These are phyloP conservation scores for Venustoraphidia nigricollis DNA, from an alignment of 2,888 invertebrate genomes.

Conservation along the genomic window DNA sequence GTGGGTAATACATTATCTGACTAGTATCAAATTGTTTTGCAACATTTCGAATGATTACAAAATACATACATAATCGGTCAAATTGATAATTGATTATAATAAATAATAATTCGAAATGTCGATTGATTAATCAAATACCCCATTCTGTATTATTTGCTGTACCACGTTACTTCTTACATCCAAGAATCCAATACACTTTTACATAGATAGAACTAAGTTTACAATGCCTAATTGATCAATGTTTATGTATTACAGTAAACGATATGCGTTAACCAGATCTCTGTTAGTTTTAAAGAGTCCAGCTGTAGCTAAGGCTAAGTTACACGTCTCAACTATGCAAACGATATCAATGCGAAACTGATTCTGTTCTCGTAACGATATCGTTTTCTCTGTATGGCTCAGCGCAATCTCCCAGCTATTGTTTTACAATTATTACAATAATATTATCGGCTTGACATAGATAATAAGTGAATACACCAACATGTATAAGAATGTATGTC, in stretches of 20 bases:
- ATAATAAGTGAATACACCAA: background rate
- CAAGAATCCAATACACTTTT: slow-evolving; percentile 29
- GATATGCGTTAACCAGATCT: slow-evolving; percentile 28
- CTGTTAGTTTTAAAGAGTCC: slow-evolving; percentile 24
- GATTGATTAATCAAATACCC: slow-evolving; percentile 1
- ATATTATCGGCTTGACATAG: slow-evolving; percentile 3
- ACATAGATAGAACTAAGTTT: slow-evolving; percentile 24
- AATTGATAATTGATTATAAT: too few relatives aligned
- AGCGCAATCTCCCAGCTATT: background rate
- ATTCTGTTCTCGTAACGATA: background rate
- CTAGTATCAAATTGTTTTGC: slow-evolving; percentile 25
- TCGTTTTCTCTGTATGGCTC: background rate
- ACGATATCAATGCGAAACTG: slow-evolving; percentile 1
- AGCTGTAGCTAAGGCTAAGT: slow-evolving; percentile 24
- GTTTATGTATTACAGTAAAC: slow-evolving; percentile 24
- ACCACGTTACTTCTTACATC: slow-evolving; percentile 24
- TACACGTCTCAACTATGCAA: slow-evolving; percentile 9
- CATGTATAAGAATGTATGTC: background rate
- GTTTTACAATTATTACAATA: slow-evolving; percentile 3
- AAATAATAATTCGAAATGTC: too few relatives aligned
- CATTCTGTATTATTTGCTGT: slow-evolving; percentile 16
- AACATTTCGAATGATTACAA: background rate
- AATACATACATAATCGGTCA: too few relatives aligned
- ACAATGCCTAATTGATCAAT: slow-evolving; percentile 20
- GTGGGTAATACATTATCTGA: slow-evolving; percentile 30